A percentile compares a stretch with the other conserved stretches of the same genome.
phyloP scores from a whole-genome alignment of 2,113 vertebrate genomes.

The Narcine bancroftii region DNA sequence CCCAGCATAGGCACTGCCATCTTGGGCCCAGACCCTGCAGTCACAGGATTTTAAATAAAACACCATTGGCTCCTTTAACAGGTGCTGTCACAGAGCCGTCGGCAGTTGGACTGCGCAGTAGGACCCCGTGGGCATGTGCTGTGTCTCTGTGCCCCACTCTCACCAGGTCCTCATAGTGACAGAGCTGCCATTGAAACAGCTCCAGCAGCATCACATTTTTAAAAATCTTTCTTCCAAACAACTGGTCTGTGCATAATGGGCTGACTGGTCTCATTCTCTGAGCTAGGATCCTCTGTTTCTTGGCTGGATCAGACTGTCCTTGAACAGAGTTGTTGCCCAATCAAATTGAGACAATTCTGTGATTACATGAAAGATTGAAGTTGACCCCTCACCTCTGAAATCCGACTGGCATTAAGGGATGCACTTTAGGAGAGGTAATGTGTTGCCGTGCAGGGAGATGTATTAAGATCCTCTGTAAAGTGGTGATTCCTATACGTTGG shows the following conservation, averaged over 20 bases:
- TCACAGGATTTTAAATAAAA: no score
- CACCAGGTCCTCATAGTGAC: no score
- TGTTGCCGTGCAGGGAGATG: neutral
- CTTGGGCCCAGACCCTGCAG: no score
- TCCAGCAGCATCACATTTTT: no score
- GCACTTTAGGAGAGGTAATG: neutral
- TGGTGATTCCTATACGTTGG: neutral
- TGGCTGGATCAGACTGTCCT: neutral
- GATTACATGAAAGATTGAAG: neutral
- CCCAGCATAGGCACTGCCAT: no score
- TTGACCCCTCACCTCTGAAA: neutral
- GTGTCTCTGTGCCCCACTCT: no score
- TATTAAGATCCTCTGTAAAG: neutral
- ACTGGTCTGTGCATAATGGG: neutral
- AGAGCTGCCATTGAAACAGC: no score
- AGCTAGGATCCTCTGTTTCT: neutral
- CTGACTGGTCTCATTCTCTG: neutral
- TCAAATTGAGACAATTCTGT: neutral
- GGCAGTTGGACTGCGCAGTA: no score
- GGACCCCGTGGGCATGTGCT: no score
- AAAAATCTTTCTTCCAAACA: neutral
- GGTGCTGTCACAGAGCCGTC: no score
- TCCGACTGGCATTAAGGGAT: neutral
- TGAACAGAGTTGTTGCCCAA: neutral
- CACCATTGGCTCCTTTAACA: no score